These are phyloP conservation scores for Manacus vitellinus DNA, from an alignment of 2,113 vertebrate species.

Conservation along the genomic window DNA sequence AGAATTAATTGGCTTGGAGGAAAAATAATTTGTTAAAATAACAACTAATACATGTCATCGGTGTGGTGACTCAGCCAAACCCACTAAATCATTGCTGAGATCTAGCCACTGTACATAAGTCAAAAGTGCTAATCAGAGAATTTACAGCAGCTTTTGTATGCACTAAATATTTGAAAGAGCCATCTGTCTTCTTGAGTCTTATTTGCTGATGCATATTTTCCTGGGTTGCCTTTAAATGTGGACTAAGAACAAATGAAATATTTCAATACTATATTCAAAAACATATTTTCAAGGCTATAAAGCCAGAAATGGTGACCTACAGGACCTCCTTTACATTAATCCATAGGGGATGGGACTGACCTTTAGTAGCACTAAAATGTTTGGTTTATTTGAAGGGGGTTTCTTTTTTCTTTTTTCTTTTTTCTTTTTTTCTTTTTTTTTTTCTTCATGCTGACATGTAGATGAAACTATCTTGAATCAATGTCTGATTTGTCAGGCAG, in stretches of 20 bases:
- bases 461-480: background rate
- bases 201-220: background rate
- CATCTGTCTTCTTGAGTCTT: background rate
- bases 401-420: background rate
- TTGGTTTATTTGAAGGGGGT: background rate
- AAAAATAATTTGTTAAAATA: slow-evolving; percentile 72
- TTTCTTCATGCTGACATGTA: background rate
- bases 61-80: background rate
- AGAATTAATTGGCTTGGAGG: slow-evolving; percentile 38
- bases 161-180: background rate
- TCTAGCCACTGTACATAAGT: background rate
- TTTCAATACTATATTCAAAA: background rate
- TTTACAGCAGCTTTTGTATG: background rate
- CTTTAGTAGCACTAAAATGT: background rate
- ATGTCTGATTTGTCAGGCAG: background rate
- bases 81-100: slow-evolving; percentile 18
- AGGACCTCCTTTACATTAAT: background rate
- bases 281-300: background rate
- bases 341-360: background rate
- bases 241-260: background rate
- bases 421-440: background rate
- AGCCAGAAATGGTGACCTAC: background rate
- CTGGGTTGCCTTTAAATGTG: background rate
- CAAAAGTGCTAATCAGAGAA: background rate
- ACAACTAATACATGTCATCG: slow-evolving; percentile 41